Percentiles rank a stretch among this genome's conserved stretches.
These are phyloP conservation scores for Brachionus angularis DNA, from an alignment of 1,140 invertebrate species.

Conservation along the genomic window DNA sequence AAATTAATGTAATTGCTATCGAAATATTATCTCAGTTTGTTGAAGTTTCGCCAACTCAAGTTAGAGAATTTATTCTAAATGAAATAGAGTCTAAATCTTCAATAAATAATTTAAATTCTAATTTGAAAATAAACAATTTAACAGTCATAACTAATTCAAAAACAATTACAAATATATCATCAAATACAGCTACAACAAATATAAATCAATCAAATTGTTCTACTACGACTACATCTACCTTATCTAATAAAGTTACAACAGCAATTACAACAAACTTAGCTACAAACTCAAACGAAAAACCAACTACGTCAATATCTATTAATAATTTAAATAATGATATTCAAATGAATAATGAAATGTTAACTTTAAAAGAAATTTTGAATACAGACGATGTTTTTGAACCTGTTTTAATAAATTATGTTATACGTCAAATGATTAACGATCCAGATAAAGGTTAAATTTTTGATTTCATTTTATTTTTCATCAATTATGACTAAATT, in stretches of 20 bases:
- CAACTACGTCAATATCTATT: too few species aligned
- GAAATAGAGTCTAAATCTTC: slow-evolving; percentile 66
- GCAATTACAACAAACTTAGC: too few species aligned
- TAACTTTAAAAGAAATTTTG: neutral
- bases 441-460: slow-evolving; percentile 63
- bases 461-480: neutral
- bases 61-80: slow-evolving; percentile 89
- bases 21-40: slow-evolving; percentile 97
- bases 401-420: slow-evolving; percentile 80
- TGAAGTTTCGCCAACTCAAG: slow-evolving; percentile 93
- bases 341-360: neutral
- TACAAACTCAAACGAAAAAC: too few species aligned
- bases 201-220: too few species aligned
- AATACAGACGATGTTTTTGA: slow-evolving; percentile 40
- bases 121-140: neutral
- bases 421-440: slow-evolving; percentile 86
- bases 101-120: slow-evolving; percentile 21
- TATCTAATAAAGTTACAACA: too few species aligned
- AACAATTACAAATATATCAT: neutral
- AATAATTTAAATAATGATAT: too few species aligned
- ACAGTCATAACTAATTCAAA: neutral
- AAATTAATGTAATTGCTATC: slow-evolving; percentile 70
- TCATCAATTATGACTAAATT: neutral
- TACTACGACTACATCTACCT: too few species aligned
- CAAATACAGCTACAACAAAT: neutral